These are phyloP conservation scores for Salarias fasciatus DNA, from an alignment of 2,797 vertebrate species.

Conservation along the genomic window DNA sequence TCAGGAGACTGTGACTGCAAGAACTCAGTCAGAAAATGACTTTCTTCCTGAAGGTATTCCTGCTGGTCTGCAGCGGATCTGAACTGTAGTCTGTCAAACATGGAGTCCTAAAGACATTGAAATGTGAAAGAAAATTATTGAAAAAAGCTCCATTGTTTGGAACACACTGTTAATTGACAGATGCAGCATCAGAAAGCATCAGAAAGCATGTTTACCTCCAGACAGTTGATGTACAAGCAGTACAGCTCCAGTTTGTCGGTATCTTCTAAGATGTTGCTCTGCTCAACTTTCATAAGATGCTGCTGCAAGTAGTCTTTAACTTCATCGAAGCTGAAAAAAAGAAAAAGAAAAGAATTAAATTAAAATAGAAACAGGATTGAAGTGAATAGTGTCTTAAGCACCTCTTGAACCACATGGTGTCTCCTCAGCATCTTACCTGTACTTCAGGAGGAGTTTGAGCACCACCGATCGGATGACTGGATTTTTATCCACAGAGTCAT, in stretches of 20 bases:
- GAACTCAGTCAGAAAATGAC: conserved; percentile 78
- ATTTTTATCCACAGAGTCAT: conserved; percentile 92
- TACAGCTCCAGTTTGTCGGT: conserved; percentile 91
- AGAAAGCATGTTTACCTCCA: conserved; percentile 83
- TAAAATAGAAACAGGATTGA: too few relatives aligned
- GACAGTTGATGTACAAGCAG: conserved; percentile 90
- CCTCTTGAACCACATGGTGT: background rate
- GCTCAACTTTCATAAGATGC: conserved; percentile 87
- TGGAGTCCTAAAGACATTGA: conserved; percentile 88
- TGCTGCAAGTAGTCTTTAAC: conserved; percentile 87
- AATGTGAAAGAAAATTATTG: conserved; percentile 1
- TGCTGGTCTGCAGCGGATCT: conserved; percentile 56
- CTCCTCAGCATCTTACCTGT: conserved; percentile 83
- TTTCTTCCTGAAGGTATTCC: conserved; percentile 72
- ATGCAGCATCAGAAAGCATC: too few relatives aligned
- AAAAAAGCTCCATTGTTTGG: background rate
- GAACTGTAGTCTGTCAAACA: conserved; percentile 86
- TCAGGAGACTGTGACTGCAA: conserved; percentile 15
- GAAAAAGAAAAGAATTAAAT: background rate
- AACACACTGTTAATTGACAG: background rate
- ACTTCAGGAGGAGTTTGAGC: conserved; percentile 94
- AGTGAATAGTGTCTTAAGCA: too few relatives aligned
- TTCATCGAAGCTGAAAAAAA: conserved; percentile 85
- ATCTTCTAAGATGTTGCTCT: conserved; percentile 79
- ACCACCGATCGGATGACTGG: conserved; percentile 93